phyloP scores from a whole-genome alignment of 2,113 vertebrate genomes.

The Shinisaurus crocodilurus region DNA sequence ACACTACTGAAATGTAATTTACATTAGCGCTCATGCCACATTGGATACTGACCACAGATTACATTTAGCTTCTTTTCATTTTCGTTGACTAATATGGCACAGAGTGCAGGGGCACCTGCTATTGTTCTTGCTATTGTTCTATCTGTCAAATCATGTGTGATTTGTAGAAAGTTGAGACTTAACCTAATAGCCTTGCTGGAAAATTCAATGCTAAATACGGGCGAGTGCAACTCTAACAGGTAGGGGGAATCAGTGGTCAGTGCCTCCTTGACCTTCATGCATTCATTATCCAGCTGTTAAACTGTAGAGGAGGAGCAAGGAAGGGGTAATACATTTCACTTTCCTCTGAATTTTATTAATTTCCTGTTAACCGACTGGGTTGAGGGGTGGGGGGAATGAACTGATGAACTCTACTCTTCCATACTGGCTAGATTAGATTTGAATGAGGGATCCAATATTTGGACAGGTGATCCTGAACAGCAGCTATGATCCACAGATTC shows the following conservation, averaged over 20 bases:
- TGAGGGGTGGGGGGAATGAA: too few relatives aligned
- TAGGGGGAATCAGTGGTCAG: background rate
- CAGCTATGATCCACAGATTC: background rate
- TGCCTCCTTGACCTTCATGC: too few relatives aligned
- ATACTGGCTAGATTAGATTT: too few relatives aligned
- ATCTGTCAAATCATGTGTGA: background rate
- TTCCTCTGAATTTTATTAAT: too few relatives aligned
- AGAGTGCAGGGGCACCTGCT: background rate
- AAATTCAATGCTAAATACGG: background rate
- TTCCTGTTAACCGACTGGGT: too few relatives aligned
- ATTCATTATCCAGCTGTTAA: too few relatives aligned
- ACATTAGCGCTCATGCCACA: too few relatives aligned
- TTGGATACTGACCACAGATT: too few relatives aligned
- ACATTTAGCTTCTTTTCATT: background rate
- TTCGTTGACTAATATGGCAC: background rate
- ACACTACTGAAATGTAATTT: too few relatives aligned
- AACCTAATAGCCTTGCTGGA: background rate
- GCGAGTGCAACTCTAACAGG: background rate
- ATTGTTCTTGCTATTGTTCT: background rate
- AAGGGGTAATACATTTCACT: too few relatives aligned
- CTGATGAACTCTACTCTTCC: too few relatives aligned
- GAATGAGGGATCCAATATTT: background rate
- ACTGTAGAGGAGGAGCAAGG: too few relatives aligned
- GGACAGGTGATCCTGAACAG: background rate
- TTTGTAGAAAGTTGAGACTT: background rate